phyloP scores from a whole-genome alignment of 2,888 invertebrate genomes.

The Syritta pipiens region DNA sequence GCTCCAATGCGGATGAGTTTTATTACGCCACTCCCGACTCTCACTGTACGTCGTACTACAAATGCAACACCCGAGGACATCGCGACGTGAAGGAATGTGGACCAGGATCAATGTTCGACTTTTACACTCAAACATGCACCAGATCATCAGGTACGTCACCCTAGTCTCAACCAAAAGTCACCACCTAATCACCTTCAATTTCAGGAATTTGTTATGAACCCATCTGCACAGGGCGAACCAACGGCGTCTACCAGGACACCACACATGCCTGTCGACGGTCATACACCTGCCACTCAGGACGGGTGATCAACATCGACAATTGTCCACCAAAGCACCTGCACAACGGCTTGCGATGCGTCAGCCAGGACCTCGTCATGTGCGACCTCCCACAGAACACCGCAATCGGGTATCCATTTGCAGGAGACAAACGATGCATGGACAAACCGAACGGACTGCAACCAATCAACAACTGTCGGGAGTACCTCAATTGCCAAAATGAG shows the following conservation, averaged over 20 bases:
- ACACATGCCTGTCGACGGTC: constrained; percentile 82
- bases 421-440: constrained; percentile 72
- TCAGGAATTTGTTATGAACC: constrained; percentile 82
- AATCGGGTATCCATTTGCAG: constrained; percentile 73
- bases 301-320: constrained; percentile 80
- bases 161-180: background rate
- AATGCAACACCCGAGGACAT: constrained; percentile 77
- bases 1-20: constrained; percentile 72
- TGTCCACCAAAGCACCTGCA: constrained; percentile 80
- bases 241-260: constrained; percentile 82
- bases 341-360: constrained; percentile 80
- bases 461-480: constrained; percentile 73
- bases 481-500: constrained; percentile 73
- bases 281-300: constrained; percentile 80
- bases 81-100: constrained; percentile 80
- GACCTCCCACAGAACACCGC: constrained; percentile 79
- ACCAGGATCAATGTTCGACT: constrained; percentile 81
- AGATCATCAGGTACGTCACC: constrained; percentile 80
- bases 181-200: background rate
- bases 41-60: constrained; percentile 82
- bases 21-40: constrained; percentile 81
- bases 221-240: constrained; percentile 81
- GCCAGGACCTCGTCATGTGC: constrained; percentile 79
- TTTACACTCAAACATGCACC: constrained; percentile 81
- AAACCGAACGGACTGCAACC: constrained; percentile 74